Evolutionary conservation across 2,797 vertebrate species (phyloP), one percentile per base, ranked within the genome.

Genomic region (Pseudochromis fuscus): DNA sequence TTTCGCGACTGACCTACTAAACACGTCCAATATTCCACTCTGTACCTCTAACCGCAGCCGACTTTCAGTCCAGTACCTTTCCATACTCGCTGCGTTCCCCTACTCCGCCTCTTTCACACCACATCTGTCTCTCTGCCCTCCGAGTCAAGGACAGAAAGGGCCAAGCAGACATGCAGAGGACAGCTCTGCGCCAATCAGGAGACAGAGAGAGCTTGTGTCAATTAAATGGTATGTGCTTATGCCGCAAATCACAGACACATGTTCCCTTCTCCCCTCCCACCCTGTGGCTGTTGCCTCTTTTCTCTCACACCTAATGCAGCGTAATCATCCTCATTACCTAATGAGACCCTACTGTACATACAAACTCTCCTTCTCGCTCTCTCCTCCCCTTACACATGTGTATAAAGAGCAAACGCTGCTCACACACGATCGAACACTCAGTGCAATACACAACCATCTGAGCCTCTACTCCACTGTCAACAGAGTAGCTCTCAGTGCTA

Each of bases 141-240:
- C 27, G 56, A 90, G 87, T 87, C 90, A 88, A 89, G 89, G 89
- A 90, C 89, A 65, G 61, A 50, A 60, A 85, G 66, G 81, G 83
- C 83, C 81, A 72, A 65, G 81, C 85, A 89, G 87, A 83, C 89
- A 46, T 65, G 48, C 75, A 85, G 79, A 91, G 77, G 89, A 91
- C 85, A 89, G 59, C 77, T 70, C 77, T 81, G 82, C 84, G 77
- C 89, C 89, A 90, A 89, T 91, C 85, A 76, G 80, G 79, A 90
- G 79, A 76, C 81, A 28, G 71, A 56, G 79, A 68, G 73, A 74
- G 84, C 80, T 85, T 88, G 87, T 92, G 91, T 92, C 91, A 93
- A 93, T 93, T 94, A 93, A 92, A 92, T 90, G 90, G 87, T 91
- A 91, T 94, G 91, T 89, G 92, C 92, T 92, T 92, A 92, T 90